Conservation (phyloP, 2,113 vertebrate species). For the Gasterosteus aculeatus region DNA sequence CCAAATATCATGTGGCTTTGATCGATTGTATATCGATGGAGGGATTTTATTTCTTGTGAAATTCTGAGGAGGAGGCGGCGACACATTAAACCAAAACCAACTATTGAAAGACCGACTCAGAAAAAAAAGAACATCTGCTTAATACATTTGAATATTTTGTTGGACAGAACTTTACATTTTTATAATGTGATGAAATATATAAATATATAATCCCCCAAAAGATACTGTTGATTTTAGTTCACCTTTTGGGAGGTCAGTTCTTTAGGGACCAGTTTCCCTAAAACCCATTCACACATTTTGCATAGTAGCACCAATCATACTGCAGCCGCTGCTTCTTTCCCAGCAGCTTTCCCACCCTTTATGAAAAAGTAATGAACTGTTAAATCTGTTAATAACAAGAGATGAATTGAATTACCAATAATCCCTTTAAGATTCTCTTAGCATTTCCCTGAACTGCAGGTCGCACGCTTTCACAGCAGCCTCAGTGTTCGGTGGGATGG, state of each 20-base stretch:
- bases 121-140: conserved; percentile 37
- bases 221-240: conserved; percentile 50
- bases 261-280: conserved; percentile 30
- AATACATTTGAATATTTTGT: conserved; percentile 19
- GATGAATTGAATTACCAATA: conserved; percentile 32
- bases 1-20: background rate
- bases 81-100: background rate
- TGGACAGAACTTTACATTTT: conserved; percentile 20
- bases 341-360: conserved; percentile 13
- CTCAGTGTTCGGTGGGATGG: conserved; percentile 23
- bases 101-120: background rate
- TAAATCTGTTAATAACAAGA: conserved; percentile 41
- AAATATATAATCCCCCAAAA: conserved; percentile 19
- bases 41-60: conserved; percentile 25
- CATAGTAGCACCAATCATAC: background rate
- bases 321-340: conserved; percentile 5
- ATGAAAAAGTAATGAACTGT: conserved; percentile 5
- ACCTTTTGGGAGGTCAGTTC: conserved; percentile 42
- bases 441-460: conserved; percentile 39
- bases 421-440: conserved; percentile 19
- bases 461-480: conserved; percentile 39
- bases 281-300: conserved; percentile 24
- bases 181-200: conserved; percentile 31
- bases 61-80: conserved; percentile 11
- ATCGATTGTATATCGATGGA: conserved; percentile 9